Evolutionary conservation across 1,140 invertebrate genomes (phyloP), one percentile per base, ranked within the genome.

Genomic region (Danaus melanippus): DNA sequence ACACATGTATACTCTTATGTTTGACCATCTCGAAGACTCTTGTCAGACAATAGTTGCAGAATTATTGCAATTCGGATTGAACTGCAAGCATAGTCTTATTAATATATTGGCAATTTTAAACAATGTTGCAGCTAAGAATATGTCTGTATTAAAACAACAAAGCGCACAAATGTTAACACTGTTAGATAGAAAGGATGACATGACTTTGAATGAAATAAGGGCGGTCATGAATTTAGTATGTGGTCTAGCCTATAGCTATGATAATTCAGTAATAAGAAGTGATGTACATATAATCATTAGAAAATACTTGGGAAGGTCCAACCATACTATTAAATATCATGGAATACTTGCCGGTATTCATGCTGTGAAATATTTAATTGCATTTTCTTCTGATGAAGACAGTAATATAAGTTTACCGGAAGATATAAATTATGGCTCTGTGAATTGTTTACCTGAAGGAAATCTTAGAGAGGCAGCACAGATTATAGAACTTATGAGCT

Each of bases 281-380:
- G 84, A 88, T 55, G 70, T 88, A 48, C 76, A 86, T 53, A 87
- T 87, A 74, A 79, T 87, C 15, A 86, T 88, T 46, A 74, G 70
- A 58, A 88, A 88, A 66, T 76, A 87, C 65, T 62, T 88, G 10
- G 70, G 77, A 8, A 87, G 80, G 53, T 87, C 78, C 11, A 75
- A 71, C 57, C 69, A 72, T n/a, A 66, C 53, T 42, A 76, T 86
- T 9, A 88, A 87, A 70, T 65, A 74, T 43, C 77, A 84, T 60
- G 87, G 87, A 49, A 80, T 88, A n/a, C 59, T 86, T 10, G 83
- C 83, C 43, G 85, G 78, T 12, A 62, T 85, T 10, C 69, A 87
- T 76, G 86, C 86, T 47, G 73, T 87, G 0, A 88, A 87, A 59
- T 86, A 86, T 66, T 61, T 87, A 46, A 84, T 81, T 56, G 63